Conservation (phyloP, 2,113 vertebrate species). For the Artemisiospiza belli region DNA sequence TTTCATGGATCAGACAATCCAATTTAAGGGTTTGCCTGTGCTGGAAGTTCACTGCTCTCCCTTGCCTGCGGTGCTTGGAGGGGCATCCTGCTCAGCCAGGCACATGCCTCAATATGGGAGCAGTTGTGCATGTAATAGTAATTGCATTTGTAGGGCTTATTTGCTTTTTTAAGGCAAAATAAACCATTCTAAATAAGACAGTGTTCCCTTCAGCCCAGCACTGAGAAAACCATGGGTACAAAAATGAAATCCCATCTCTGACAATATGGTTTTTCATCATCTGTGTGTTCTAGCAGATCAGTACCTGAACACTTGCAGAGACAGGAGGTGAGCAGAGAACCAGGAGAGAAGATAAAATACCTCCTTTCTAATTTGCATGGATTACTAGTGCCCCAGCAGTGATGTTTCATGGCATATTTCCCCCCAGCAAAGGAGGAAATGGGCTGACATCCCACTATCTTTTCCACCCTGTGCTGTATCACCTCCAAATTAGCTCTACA, state of each 20-base stretch:
- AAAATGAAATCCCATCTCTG: not conserved
- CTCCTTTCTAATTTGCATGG: not conserved
- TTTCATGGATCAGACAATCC: constrained; percentile 35
- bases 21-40: not conserved
- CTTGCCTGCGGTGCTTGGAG: not conserved
- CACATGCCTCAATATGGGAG: not conserved
- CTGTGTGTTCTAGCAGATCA: not conserved
- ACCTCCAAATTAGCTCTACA: not conserved
- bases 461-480: not conserved
- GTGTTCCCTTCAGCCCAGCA: not conserved
- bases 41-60: constrained; percentile 1
- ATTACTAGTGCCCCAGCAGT: not conserved
- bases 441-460: not conserved
- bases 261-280: not conserved
- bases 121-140: not conserved
- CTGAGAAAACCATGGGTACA: not conserved
- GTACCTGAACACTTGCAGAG: not conserved
- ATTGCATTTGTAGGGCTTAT: not conserved
- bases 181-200: not conserved
- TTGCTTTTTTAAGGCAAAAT: not conserved
- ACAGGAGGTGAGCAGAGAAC: not conserved
- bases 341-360: not conserved
- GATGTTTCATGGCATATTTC: fast-evolving
- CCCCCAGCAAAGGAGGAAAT: not conserved
- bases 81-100: not conserved